These are phyloP conservation scores for Zosterops hypoxanthus DNA, from an alignment of 2,113 vertebrate genomes.

Conservation along the genomic window DNA sequence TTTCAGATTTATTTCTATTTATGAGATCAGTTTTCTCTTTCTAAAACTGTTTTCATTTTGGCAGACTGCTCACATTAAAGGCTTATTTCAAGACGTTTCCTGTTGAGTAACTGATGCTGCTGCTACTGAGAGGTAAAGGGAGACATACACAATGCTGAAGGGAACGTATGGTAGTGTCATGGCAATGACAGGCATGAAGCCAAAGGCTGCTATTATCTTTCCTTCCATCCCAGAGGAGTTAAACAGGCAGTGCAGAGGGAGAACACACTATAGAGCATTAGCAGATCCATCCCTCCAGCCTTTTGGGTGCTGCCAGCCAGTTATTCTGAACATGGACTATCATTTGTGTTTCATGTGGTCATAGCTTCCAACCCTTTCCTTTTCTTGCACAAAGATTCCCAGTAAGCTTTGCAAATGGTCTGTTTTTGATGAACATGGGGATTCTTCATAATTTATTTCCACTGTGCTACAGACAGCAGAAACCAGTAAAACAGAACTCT, in stretches of 20 bases:
- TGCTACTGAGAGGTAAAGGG: constrained; percentile 43
- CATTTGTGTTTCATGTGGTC: not conserved
- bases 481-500: not conserved
- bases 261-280: not conserved
- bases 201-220: not conserved
- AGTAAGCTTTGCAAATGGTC: not conserved
- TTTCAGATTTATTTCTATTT: constrained; percentile 63
- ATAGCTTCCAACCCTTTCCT: not conserved
- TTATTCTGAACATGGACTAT: not conserved
- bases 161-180: not conserved
- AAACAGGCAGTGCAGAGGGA: not conserved
- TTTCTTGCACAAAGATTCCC: not conserved
- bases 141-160: not conserved
- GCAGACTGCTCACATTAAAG: constrained; percentile 40
- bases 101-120: constrained; percentile 39
- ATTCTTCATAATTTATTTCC: not conserved
- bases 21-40: constrained; percentile 60
- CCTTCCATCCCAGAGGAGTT: constrained; percentile 6
- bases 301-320: not conserved
- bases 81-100: constrained; percentile 57
- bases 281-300: not conserved
- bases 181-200: constrained; percentile 28
- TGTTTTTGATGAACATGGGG: not conserved
- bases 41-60: constrained; percentile 58
- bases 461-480: not conserved